Evolutionary conservation across 92 coral and sea anemone species (phyloP), one percentile per base, ranked within the genome.

Genomic region (Paramuricea clavata): DNA sequence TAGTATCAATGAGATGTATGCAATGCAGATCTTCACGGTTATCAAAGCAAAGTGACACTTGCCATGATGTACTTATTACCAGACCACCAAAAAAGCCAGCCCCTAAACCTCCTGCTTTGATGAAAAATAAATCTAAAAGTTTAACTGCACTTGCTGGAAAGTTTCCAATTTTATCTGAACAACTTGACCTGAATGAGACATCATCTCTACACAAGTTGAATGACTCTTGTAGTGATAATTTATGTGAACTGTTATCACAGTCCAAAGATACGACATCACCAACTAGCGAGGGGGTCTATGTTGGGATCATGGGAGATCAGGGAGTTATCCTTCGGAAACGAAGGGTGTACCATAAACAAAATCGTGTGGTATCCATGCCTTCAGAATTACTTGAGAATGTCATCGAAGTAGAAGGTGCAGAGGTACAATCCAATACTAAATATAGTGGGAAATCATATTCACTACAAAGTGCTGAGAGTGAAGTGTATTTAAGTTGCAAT

Each of bases 51-150:
- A 32, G 35, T 52, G 84, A 79, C 28, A 22, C 61, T 8, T 57
- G 73, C 36, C 73, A 79, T 79, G 84, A 79, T 61, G 52, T 79
- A 59, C 52, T 79, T 34, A 31, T 79, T 60, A 79, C 56, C 13
- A 59, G 84, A 57, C 84, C 84, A 61, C 84, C 84, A 2, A 59
- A 79, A 67, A 79, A 79, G 84, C 84, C 84, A 12, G 84, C 84
- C 23, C 84, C 84, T 17, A 79, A 79, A 67, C 84, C 84, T 21
- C 84, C 84, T 2, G 64, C 73, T 36, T 42, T 59, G 57, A 60
- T 79, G 56, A 79, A 60, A 59, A 79, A 61, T 26, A 79, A 42
- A 41, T 79, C 73, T 25, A 34, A 79, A 41, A 79, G 84, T 61
- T 56, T 79, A 39, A 79, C 57, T 35, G 25, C 84, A 19, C 57